These are phyloP conservation scores for Byasa hedistus DNA, from an alignment of 2,888 invertebrate species.

Conservation along the genomic window DNA sequence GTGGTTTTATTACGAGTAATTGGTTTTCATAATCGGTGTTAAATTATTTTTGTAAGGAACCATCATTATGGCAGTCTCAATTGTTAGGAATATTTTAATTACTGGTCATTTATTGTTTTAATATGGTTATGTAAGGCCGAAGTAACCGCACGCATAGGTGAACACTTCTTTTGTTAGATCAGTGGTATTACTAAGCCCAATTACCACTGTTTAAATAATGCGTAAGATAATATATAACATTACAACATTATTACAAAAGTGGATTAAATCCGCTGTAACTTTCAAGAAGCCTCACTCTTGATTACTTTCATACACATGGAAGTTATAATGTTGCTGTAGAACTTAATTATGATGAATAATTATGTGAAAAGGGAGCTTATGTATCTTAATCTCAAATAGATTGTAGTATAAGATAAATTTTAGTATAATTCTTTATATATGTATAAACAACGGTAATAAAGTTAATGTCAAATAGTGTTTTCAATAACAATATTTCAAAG, in stretches of 20 bases:
- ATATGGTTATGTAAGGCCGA: not conserved
- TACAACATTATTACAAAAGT: not conserved
- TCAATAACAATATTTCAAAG: too few species aligned
- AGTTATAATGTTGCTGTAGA: not conserved
- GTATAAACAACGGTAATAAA: too few species aligned
- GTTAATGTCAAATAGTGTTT: too few species aligned
- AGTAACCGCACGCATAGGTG: not conserved
- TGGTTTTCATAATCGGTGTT: conserved; percentile 14
- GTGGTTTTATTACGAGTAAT: conserved; percentile 17
- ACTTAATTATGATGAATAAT: too few species aligned
- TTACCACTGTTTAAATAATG: not conserved
- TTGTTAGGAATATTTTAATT: not conserved
- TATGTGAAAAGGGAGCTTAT: not conserved
- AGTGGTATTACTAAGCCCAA: not conserved
- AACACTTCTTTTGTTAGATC: not conserved
- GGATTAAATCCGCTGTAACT: not conserved
- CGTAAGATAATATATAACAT: too few species aligned
- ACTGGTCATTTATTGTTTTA: not conserved
- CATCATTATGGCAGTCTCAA: not conserved
- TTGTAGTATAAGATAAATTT: not conserved
- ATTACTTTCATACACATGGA: not conserved
- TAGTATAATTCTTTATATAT: not conserved
- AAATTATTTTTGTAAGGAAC: conserved; percentile 4
- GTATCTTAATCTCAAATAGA: not conserved
- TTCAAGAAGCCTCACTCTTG: too few species aligned